Conservation (phyloP, 2,113 vertebrate genomes). For the Harpagus bidentatus region DNA sequence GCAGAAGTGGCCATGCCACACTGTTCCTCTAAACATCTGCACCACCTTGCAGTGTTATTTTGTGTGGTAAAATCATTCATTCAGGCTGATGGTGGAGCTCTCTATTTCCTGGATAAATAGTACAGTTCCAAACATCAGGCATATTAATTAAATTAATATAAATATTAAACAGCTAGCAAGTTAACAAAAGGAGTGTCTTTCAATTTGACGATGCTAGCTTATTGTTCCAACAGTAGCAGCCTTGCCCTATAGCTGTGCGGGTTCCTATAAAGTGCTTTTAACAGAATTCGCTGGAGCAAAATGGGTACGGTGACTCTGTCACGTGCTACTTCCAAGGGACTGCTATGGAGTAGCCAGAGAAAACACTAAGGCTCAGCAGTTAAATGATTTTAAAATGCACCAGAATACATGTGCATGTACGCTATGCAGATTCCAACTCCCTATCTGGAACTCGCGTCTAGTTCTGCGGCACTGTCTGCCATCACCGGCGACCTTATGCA, state of each 20-base stretch:
- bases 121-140: background rate
- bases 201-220: background rate
- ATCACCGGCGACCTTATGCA: constrained; percentile 56
- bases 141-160: constrained; percentile 51
- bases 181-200: constrained; percentile 23
- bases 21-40: constrained; percentile 35
- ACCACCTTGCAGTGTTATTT: constrained; percentile 25
- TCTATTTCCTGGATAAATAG: background rate
- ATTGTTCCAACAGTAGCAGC: background rate
- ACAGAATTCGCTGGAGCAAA: background rate
- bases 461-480: constrained; percentile 51
- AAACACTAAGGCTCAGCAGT: constrained; percentile 45
- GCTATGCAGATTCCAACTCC: background rate
- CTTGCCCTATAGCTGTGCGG: background rate
- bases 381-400: constrained; percentile 31
- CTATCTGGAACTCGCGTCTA: constrained; percentile 18
- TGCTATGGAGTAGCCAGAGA: constrained; percentile 3
- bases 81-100: constrained; percentile 21
- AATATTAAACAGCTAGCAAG: constrained; percentile 46
- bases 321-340: constrained; percentile 28
- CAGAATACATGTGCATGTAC: background rate
- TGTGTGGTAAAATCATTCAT: background rate
- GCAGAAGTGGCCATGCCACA: background rate
- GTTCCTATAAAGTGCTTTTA: background rate
- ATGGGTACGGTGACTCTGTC: background rate